A percentile compares a stretch with the other conserved stretches of the same genome.
These are phyloP conservation scores for Fulmarus glacialis DNA, from an alignment of 2,113 vertebrate genomes.

Conservation along the genomic window DNA sequence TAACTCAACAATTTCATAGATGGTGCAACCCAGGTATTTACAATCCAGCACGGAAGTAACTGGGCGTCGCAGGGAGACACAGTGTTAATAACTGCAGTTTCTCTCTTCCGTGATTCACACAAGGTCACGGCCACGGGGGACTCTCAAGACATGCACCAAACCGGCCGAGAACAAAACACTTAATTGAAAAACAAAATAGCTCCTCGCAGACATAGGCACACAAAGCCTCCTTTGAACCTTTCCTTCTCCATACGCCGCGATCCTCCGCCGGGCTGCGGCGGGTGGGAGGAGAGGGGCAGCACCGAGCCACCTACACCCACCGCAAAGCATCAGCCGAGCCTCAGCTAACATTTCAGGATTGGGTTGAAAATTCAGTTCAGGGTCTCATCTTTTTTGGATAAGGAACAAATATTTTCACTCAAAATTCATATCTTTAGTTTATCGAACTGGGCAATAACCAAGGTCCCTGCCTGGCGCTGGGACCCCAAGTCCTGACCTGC, in stretches of 20 bases:
- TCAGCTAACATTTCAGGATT: no score
- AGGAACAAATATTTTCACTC: neutral
- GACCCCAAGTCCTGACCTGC: neutral
- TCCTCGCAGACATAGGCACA: neutral
- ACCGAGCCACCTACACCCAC: neutral
- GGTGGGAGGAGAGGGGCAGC: neutral
- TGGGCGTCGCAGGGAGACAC: neutral
- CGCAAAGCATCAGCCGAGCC: neutral
- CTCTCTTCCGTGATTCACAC: neutral
- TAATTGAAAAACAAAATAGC: neutral
- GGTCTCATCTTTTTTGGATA: neutral
- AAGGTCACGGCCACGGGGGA: neutral
- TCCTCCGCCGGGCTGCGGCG: rapidly evolving
- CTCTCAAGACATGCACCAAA: neutral
- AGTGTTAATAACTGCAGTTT: neutral
- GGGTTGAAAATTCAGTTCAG: neutral
- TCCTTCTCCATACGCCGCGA: rapidly evolving
- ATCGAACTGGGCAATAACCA: neutral
- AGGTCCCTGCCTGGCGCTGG: no score
- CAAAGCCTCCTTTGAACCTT: neutral
- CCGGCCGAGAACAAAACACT: rapidly evolving
- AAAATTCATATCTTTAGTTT: neutral
- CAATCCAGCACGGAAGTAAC: neutral
- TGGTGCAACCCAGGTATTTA: neutral
- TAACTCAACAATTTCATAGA: neutral